Evolutionary conservation across 2,113 vertebrate genomes (phyloP).

Genomic region (Prionailurus viverrinus): DNA sequence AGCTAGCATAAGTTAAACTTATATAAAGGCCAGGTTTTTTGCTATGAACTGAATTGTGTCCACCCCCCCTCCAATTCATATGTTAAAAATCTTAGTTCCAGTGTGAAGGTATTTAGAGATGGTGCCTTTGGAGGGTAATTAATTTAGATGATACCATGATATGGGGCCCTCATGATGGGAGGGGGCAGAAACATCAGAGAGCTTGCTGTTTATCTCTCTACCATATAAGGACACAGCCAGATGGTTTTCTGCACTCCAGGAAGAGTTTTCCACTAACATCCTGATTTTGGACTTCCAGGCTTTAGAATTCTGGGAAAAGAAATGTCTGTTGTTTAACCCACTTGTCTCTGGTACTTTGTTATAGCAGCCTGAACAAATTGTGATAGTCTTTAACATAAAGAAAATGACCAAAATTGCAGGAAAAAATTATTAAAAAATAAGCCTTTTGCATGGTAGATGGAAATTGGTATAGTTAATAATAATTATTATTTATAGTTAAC

Average conservation of each 20-base stretch:
- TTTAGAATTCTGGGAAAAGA: background rate
- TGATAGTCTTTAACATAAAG: background rate
- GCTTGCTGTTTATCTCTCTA: background rate
- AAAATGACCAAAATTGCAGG: slow-evolving; percentile 40
- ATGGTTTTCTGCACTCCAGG: background rate
- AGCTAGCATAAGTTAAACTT: slow-evolving; percentile 32
- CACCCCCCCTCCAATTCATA: background rate
- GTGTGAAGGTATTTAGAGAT: background rate
- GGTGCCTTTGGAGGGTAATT: background rate
- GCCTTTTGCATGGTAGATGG: background rate
- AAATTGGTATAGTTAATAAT: background rate
- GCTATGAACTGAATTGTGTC: background rate
- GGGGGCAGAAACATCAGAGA: background rate
- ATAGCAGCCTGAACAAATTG: background rate
- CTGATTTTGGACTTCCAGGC: background rate
- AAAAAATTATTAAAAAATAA: slow-evolving; percentile 13
- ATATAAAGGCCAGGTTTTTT: slow-evolving; percentile 46
- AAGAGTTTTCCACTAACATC: background rate
- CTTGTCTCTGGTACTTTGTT: background rate
- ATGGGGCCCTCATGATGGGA: background rate
- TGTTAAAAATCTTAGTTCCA: background rate
- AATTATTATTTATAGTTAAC: slow-evolving; percentile 24
- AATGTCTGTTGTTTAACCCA: background rate
- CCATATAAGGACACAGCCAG: background rate
- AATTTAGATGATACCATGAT: background rate